Percentiles rank a stretch among this genome's conserved stretches.
These are phyloP conservation scores for Notechis scutatus DNA, from an alignment of 2,113 vertebrate species.

Conservation along the genomic window DNA sequence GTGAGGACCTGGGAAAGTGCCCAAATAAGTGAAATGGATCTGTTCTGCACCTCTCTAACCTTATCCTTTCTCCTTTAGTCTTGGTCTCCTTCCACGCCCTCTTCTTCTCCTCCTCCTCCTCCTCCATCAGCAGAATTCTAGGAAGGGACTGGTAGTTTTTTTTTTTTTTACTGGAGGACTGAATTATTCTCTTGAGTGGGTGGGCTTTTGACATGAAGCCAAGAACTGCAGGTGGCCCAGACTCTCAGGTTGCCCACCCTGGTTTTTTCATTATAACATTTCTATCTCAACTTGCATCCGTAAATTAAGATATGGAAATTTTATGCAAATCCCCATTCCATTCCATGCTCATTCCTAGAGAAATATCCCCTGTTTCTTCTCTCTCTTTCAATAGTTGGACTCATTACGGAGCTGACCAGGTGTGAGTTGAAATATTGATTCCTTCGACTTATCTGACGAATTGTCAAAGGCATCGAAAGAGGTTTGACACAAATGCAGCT, in stretches of 20 bases:
- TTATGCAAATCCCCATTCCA: not conserved
- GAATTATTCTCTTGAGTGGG: not conserved
- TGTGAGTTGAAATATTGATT: conserved; percentile 23
- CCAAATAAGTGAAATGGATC: not conserved
- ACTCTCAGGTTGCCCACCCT: not conserved
- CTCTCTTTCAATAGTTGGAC: not conserved
- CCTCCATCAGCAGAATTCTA: not conserved
- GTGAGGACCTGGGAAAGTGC: not conserved
- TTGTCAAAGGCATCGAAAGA: conserved; percentile 45
- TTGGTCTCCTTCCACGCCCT: not conserved
- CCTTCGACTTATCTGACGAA: conserved; percentile 26
- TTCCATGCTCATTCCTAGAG: not conserved
- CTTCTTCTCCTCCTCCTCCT: not conserved
- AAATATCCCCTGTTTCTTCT: not conserved
- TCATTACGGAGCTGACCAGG: not conserved
- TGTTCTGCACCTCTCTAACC: not conserved
- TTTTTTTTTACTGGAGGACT: not conserved
- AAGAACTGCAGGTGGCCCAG: not conserved
- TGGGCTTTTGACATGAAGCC: not conserved
- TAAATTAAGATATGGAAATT: not conserved
- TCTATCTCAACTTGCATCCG: not conserved
- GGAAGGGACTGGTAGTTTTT: not conserved
- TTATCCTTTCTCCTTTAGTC: not conserved
- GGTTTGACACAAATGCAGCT: conserved; percentile 39
- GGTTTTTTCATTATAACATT: not conserved